A percentile compares a stretch with the other conserved stretches of the same genome.
These are phyloP conservation scores for Andrena trimmerana DNA, from an alignment of 2,888 invertebrate species.

Conservation along the genomic window DNA sequence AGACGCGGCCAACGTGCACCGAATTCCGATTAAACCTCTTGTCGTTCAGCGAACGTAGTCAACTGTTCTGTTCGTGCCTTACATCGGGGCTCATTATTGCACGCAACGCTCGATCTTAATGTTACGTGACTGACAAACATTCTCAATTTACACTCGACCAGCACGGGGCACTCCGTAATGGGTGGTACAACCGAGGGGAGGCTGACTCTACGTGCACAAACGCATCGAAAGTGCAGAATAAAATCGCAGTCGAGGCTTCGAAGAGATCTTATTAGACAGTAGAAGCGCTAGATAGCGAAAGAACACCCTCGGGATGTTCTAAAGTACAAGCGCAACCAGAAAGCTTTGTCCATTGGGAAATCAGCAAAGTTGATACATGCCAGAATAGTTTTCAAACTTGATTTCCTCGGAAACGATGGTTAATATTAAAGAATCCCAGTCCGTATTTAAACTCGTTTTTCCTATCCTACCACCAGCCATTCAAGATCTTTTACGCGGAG, in stretches of 20 bases:
- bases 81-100: slow-evolving; percentile 8
- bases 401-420: too few relatives aligned
- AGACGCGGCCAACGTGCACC: not conserved
- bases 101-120: slow-evolving; percentile 1
- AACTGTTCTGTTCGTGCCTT: not conserved
- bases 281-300: too few relatives aligned
- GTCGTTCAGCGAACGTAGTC: not conserved
- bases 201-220: not conserved
- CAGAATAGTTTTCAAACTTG: too few relatives aligned
- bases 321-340: too few relatives aligned
- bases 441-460: too few relatives aligned
- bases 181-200: not conserved
- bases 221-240: not conserved
- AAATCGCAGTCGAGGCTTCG: not conserved
- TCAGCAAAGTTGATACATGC: too few relatives aligned
- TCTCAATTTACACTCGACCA: not conserved
- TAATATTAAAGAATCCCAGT: too few relatives aligned
- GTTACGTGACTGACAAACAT: slow-evolving; percentile 6
- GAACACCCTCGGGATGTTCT: too few relatives aligned
- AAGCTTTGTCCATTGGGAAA: too few relatives aligned
- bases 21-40: slow-evolving; percentile 2
- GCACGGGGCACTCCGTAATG: not conserved
- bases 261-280: too few relatives aligned
- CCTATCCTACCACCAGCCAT: too few relatives aligned
- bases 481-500: too few relatives aligned